Evolutionary conservation across 2,113 vertebrate species (phyloP).

Genomic region (Dasypus novemcinctus): DNA sequence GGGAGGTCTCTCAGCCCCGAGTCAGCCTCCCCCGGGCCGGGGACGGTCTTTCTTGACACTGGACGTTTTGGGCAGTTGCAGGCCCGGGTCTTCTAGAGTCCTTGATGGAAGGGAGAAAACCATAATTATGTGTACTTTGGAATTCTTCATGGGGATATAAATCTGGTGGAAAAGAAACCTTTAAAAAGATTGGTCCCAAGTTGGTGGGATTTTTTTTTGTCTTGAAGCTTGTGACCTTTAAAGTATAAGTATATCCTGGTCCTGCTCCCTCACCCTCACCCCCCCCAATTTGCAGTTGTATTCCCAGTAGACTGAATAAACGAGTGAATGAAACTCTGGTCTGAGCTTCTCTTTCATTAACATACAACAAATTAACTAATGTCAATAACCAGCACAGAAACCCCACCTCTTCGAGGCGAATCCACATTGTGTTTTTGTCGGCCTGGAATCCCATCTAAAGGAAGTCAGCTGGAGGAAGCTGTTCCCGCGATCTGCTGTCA

Average conservation of each 20-base stretch:
- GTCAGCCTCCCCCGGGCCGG: fast-evolving
- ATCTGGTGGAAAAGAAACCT: neutral
- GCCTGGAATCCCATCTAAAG: neutral
- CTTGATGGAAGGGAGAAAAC: neutral
- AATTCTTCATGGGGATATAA: neutral
- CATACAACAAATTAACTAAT: neutral
- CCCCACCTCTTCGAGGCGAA: fast-evolving
- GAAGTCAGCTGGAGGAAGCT: fast-evolving
- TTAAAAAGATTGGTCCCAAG: neutral
- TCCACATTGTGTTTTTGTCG: fast-evolving
- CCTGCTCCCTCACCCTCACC: neutral
- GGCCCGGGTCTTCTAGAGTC: neutral
- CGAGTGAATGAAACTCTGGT: fast-evolving
- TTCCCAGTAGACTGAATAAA: neutral
- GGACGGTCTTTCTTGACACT: neutral
- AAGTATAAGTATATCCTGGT: neutral
- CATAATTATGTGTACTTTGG: fast-evolving
- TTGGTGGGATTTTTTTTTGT: neutral
- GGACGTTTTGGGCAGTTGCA: neutral
- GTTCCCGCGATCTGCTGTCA: neutral
- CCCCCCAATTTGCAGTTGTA: neutral
- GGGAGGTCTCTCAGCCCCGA: no score
- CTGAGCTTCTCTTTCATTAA: neutral
- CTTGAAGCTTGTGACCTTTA: fast-evolving
- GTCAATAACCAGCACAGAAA: fast-evolving